Conservation (phyloP, 1,140 invertebrate species). For the Venturia canescens region DNA sequence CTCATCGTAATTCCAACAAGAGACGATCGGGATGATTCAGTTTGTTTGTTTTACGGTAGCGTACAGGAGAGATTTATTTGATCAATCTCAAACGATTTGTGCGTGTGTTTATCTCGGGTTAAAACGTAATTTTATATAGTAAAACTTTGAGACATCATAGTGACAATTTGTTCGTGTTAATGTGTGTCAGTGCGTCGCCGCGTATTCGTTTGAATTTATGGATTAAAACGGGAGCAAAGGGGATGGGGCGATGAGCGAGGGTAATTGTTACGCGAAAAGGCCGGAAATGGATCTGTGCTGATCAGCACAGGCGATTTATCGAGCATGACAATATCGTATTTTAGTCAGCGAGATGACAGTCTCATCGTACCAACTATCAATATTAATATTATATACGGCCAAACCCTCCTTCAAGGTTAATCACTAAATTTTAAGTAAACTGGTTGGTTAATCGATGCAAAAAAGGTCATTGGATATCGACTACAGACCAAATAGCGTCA, state of each 20-base stretch:
- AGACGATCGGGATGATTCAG: conserved; percentile 39
- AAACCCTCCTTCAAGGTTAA: conserved; percentile 8
- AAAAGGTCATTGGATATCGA: conserved; percentile 40
- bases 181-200: conserved; percentile 1
- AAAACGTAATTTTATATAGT: conserved; percentile 16
- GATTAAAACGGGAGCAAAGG: conserved; percentile 5
- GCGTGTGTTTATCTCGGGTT: conserved; percentile 25
- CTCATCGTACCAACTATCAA: conserved; percentile 11
- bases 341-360: conserved; percentile 39
- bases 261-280: conserved; percentile 44
- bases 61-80: conserved; percentile 20
- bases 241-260: conserved; percentile 10
- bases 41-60: background rate
- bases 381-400: conserved; percentile 31
- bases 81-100: conserved; percentile 48
- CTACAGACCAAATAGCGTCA: conserved; percentile 39
- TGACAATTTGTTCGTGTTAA: conserved; percentile 17
- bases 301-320: conserved; percentile 34
- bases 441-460: conserved; percentile 35
- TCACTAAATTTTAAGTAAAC: conserved; percentile 36
- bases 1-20: background rate
- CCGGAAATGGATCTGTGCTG: conserved; percentile 44
- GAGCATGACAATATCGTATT: conserved; percentile 25
- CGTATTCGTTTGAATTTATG: background rate
- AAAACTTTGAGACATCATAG: background rate